phyloP scores from a whole-genome alignment of 64 coral and sea anemone species.

The Cladopsammia gracilis region DNA sequence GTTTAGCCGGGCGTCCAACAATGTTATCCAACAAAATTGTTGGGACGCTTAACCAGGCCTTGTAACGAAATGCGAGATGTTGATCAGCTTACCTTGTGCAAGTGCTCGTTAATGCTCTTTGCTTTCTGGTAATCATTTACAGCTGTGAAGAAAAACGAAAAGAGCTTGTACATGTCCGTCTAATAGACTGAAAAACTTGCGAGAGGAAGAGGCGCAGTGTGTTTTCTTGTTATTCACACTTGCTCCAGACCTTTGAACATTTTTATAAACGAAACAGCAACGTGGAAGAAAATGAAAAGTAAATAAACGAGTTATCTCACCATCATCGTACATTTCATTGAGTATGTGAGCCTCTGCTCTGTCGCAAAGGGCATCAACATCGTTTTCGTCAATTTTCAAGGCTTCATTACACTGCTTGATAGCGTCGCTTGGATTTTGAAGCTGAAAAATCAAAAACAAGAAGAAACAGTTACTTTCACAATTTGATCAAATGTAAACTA shows the following conservation, averaged over 20 bases:
- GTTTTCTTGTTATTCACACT: too few species aligned
- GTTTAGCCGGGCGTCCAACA: too few species aligned
- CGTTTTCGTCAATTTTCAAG: slow-evolving; percentile 86
- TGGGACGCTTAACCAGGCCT: too few species aligned
- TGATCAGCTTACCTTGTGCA: slow-evolving; percentile 85
- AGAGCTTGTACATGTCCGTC: not conserved
- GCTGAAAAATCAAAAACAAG: slow-evolving; percentile 36
- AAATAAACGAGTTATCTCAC: slow-evolving; percentile 27
- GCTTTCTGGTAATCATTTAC: slow-evolving; percentile 98
- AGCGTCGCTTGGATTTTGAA: slow-evolving; percentile 76
- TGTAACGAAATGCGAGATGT: not conserved
- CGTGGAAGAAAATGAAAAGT: not conserved
- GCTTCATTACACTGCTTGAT: slow-evolving; percentile 89
- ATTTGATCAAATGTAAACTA: too few species aligned
- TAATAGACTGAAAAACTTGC: too few species aligned
- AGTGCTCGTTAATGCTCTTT: slow-evolving; percentile 94
- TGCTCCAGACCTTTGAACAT: too few species aligned
- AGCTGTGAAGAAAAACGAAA: slow-evolving; percentile 52
- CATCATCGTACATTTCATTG: slow-evolving; percentile 95
- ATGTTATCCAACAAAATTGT: too few species aligned
- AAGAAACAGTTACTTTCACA: not conserved
- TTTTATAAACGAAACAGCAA: too few species aligned
- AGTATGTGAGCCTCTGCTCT: slow-evolving; percentile 92
- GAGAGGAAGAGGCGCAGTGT: too few species aligned
- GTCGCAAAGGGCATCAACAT: slow-evolving; percentile 97